phyloP scores from a whole-genome alignment of 92 coral and sea anemone genomes.

The Muricea muricata region DNA sequence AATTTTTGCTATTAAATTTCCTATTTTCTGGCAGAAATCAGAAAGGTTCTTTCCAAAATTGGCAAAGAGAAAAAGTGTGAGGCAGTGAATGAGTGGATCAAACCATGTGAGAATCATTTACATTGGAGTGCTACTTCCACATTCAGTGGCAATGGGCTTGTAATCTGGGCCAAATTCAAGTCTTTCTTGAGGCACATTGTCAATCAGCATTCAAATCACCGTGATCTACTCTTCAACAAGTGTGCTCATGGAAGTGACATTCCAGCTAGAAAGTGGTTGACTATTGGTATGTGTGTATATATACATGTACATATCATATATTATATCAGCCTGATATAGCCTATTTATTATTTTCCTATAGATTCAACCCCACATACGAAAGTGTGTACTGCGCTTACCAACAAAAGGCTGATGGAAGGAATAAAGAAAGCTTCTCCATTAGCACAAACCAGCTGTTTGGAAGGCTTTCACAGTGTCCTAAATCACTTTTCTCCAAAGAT shows the following conservation, averaged over 20 bases:
- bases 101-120: constrained; percentile 55
- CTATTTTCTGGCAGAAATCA: background rate
- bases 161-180: constrained; percentile 58
- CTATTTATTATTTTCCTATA: background rate
- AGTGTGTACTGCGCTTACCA: constrained; percentile 49
- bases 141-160: constrained; percentile 47
- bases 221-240: constrained; percentile 15
- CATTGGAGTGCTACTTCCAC: constrained; percentile 60
- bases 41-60: background rate
- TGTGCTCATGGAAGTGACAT: constrained; percentile 30
- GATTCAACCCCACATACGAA: background rate
- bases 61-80: constrained; percentile 4
- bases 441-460: constrained; percentile 65
- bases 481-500: constrained; percentile 69
- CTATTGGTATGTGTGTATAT: constrained; percentile 40
- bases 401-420: constrained; percentile 41
- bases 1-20: too few species aligned
- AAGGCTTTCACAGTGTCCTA: constrained; percentile 58
- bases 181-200: constrained; percentile 61
- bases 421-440: constrained; percentile 61
- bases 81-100: constrained; percentile 49
- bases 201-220: constrained; percentile 40
- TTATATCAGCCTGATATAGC: background rate
- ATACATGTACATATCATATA: background rate
- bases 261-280: constrained; percentile 62